Conservation (phyloP, 2,888 invertebrate genomes). For the Frankliniella intonsa region DNA sequence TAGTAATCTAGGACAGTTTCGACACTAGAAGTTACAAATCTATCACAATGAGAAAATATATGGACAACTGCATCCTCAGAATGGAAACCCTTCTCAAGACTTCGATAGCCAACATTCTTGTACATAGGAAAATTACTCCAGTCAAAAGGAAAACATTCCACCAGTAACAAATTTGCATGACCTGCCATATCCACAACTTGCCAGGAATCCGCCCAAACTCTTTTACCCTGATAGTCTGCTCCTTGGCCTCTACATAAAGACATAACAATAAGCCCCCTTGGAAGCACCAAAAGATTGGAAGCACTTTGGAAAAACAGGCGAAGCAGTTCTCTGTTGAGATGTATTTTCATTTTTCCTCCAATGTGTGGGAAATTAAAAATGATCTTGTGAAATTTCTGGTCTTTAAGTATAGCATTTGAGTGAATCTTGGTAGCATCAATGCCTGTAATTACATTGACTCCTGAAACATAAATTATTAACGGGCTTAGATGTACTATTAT, state of each 20-base stretch:
- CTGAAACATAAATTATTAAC: constrained; percentile 45
- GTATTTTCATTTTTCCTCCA: constrained; percentile 58
- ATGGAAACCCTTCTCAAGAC: constrained; percentile 46
- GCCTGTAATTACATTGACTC: constrained; percentile 47
- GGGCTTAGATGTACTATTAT: not conserved
- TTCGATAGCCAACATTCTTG: constrained; percentile 49
- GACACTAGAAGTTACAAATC: constrained; percentile 24
- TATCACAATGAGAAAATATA: constrained; percentile 40
- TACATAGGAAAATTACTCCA: constrained; percentile 45
- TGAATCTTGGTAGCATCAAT: constrained; percentile 52
- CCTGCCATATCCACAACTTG: constrained; percentile 54
- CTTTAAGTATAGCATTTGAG: constrained; percentile 40
- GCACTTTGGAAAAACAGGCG: constrained; percentile 50
- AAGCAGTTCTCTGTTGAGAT: constrained; percentile 52
- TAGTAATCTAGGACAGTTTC: constrained; percentile 2
- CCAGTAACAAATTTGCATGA: constrained; percentile 48
- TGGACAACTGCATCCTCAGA: constrained; percentile 44
- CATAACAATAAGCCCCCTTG: constrained; percentile 46
- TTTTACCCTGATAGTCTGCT: constrained; percentile 49
- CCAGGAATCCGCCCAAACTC: constrained; percentile 54
- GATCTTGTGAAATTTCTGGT: constrained; percentile 47
- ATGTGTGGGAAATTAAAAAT: constrained; percentile 60
- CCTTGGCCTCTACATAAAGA: constrained; percentile 55
- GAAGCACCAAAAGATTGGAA: constrained; percentile 43
- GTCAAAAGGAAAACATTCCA: constrained; percentile 45